Evolutionary conservation across 2,797 vertebrate genomes (phyloP), one percentile per base, ranked within the genome.

Genomic region (Sebastes umbrosus): DNA sequence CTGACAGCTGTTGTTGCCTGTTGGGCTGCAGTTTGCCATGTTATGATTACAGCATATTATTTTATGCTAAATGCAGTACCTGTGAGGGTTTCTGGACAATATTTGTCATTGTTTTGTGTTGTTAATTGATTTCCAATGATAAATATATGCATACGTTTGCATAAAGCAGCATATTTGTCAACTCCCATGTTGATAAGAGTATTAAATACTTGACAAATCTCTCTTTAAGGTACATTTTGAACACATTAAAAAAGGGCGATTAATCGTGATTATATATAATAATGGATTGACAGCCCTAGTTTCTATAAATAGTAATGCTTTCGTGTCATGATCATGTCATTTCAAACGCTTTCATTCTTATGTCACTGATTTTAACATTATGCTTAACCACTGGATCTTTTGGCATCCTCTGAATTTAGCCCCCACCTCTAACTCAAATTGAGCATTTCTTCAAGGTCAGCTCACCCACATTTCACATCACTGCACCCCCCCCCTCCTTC

Each of bases 391-490:
- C 57, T 60, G 59, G 69, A 69, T 69, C 46, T 83, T 69, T 31
- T 77, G 54, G 57, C 79, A 71, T 80, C 66, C 52, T 64, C 27
- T 34, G 55, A 82, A 74, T 81, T 80, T 74, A 83, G 65, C 27
- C 67, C 57, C n/a, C 46, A 57, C 63, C 1, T 25, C 43, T 67
- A 60, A 81, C 81, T 83, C 69, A 87, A 88, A 88, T 66, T 69
- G 72, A 89, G 75, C 75, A 86, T 84, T 85, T 75, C 73, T 85
- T 89, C 89, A 93, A 93, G 88, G 89, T 91, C 87, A 88, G 70
- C 80, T 68, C 69, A 72, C 57, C 39, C 36, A 69, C 80, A 84
- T 88, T 87, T 88, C 71, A 87, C 82, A 79, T 81, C 79, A 20
- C 78, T 69, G 67, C 84, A 63, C 46, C 46, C 46, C 0, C 43